Evolutionary conservation across 2,888 invertebrate species (phyloP).

Genomic region (Daptonema setosum): DNA sequence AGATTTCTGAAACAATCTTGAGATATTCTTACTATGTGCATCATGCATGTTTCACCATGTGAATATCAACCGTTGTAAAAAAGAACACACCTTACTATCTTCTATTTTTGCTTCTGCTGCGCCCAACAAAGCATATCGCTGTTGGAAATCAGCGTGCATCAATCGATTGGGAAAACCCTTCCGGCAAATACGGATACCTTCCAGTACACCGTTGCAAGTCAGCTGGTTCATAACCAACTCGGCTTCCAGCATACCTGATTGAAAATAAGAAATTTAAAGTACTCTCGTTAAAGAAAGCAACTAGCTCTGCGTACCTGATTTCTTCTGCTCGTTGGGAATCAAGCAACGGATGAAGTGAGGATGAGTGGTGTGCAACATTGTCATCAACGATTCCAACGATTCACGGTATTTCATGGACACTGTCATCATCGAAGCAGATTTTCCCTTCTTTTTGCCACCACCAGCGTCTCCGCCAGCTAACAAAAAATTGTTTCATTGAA

Average conservation of each 20-base stretch:
- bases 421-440: constrained; percentile 42
- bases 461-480: constrained; percentile 8
- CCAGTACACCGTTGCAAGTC: constrained; percentile 99
- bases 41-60: background rate
- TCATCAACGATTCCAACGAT: constrained; percentile 78
- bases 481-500: background rate
- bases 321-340: constrained; percentile 62
- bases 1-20: constrained; percentile 48
- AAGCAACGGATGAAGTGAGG: constrained; percentile 99
- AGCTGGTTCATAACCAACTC: constrained; percentile 98
- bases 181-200: constrained; percentile 99
- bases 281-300: constrained; percentile 2
- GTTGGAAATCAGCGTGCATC: constrained; percentile 97
- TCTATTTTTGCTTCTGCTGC: constrained; percentile 43
- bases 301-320: constrained; percentile 18
- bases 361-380: constrained; percentile 77
- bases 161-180: constrained; percentile 99
- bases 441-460: constrained; percentile 23
- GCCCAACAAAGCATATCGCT: constrained; percentile 97
- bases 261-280: constrained; percentile 2
- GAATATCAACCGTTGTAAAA: no score
- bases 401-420: constrained; percentile 82
- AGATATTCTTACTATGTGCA: no score
- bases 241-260: constrained; percentile 73
- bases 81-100: background rate